These are phyloP conservation scores for Pseudachorutes palmiensis DNA, from an alignment of 1,140 invertebrate species.

Conservation along the genomic window DNA sequence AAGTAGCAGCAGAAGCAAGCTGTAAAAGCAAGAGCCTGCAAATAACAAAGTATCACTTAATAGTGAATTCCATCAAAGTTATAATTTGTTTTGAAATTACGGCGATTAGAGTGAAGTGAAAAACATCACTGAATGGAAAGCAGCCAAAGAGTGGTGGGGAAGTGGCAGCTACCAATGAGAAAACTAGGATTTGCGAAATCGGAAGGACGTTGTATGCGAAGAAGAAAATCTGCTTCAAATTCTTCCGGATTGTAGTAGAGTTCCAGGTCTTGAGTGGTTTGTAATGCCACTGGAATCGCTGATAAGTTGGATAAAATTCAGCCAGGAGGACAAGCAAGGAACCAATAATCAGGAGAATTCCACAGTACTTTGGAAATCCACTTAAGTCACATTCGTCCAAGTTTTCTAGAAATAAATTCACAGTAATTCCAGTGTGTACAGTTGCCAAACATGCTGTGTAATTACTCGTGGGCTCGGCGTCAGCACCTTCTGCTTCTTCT, in stretches of 20 bases:
- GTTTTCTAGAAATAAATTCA: background rate
- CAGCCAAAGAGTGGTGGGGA: background rate
- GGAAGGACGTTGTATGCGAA: background rate
- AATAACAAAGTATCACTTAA: background rate
- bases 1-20: slow-evolving; percentile 9
- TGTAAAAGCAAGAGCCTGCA: background rate
- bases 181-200: background rate
- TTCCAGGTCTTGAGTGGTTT: background rate
- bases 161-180: background rate
- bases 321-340: background rate
- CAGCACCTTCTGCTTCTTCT: background rate
- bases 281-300: background rate
- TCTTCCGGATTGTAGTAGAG: background rate
- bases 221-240: background rate
- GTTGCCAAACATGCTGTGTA: background rate
- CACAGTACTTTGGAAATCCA: slow-evolving; percentile 1
- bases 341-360: background rate
- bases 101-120: background rate
- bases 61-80: background rate
- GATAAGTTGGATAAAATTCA: background rate
- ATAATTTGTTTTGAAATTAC: background rate
- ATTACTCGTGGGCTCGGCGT: background rate
- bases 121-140: slow-evolving; percentile 1
- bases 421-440: background rate
- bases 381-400: background rate